phyloP scores from a whole-genome alignment of 2,797 vertebrate genomes.

The Chaenodraco wilsoni region DNA sequence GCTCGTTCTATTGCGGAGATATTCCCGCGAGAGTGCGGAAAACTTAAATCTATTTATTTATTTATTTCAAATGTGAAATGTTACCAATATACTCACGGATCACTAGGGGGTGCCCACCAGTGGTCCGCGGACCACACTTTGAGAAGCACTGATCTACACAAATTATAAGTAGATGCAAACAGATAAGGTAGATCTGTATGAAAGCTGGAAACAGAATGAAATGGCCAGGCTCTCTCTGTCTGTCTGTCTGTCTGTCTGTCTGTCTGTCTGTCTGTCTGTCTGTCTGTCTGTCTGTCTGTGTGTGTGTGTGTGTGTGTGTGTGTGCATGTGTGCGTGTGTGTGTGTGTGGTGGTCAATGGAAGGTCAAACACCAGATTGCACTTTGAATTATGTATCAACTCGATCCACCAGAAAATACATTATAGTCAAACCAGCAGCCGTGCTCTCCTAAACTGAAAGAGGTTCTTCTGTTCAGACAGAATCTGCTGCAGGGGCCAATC shows the following conservation, averaged over 20 bases:
- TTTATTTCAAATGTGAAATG: too few relatives aligned
- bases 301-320: not conserved
- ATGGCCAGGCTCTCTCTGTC: too few relatives aligned
- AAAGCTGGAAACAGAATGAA: constrained; percentile 11
- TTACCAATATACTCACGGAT: too few relatives aligned
- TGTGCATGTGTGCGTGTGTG: not conserved
- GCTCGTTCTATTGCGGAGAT: too few relatives aligned
- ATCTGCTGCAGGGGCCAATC: constrained; percentile 9
- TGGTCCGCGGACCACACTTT: too few relatives aligned
- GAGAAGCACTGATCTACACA: constrained; percentile 11
- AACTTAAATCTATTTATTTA: too few relatives aligned
- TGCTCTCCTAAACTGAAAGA: not conserved
- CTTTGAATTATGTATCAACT: constrained; percentile 32
- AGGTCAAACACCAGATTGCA: constrained; percentile 41
- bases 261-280: too few relatives aligned
- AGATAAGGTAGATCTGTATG: constrained; percentile 14
- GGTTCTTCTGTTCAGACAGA: constrained; percentile 6
- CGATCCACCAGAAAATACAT: constrained; percentile 31
- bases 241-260: too few relatives aligned
- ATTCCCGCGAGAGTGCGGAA: too few relatives aligned
- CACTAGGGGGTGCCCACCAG: too few relatives aligned
- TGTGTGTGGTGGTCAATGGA: constrained; percentile 13
- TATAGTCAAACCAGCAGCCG: constrained; percentile 16
- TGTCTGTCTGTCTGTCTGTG: too few relatives aligned
- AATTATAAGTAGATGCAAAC: constrained; percentile 18